Evolutionary conservation across 1,140 invertebrate genomes (phyloP).

Genomic region (Campoletis sonorensis): DNA sequence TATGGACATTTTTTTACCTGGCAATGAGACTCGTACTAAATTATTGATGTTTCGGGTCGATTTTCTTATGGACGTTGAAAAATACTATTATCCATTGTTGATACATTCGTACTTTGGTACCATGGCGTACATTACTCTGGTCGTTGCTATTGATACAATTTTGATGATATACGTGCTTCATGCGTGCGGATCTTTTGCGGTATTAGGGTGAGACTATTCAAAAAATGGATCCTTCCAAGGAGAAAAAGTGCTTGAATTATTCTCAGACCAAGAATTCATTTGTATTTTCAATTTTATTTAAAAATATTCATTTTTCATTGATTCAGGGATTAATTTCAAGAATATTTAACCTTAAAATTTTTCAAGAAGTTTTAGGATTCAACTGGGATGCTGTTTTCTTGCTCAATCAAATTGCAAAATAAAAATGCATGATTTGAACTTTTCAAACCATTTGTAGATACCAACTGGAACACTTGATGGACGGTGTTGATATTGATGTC

Average conservation of each 20-base stretch:
- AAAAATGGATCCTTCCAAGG: background rate
- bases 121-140: conserved; percentile 51
- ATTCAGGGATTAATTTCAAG: no score
- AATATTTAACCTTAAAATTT: no score
- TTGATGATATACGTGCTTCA: conserved; percentile 59
- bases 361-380: no score
- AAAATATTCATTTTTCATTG: no score
- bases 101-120: conserved; percentile 61
- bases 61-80: conserved; percentile 58
- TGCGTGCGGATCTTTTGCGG: conserved; percentile 56
- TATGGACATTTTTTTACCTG: conserved; percentile 51
- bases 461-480: conserved; percentile 48
- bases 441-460: conserved; percentile 44
- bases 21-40: conserved; percentile 48
- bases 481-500: conserved; percentile 38
- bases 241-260: background rate
- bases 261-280: no score
- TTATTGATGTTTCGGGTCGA: conserved; percentile 60
- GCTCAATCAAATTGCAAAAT: no score
- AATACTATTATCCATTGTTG: conserved; percentile 58
- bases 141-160: conserved; percentile 60
- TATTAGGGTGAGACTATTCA: conserved; percentile 57
- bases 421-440: no score
- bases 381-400: no score
- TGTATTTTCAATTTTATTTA: no score